Evolutionary conservation across 1,140 invertebrate species (phyloP).

Genomic region (Leptestheria dahalacensis): DNA sequence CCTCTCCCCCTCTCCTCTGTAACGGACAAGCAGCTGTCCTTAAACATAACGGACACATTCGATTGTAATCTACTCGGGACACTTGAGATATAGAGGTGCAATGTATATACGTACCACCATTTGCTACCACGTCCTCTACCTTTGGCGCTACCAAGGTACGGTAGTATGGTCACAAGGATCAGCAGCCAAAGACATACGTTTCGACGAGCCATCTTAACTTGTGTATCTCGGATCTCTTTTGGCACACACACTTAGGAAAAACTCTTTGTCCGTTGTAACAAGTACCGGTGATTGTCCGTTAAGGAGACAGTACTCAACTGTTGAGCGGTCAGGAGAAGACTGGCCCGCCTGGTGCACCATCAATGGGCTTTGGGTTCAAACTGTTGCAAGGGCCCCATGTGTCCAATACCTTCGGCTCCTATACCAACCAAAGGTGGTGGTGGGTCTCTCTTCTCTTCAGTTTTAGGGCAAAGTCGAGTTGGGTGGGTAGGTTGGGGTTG

Average conservation of each 20-base stretch:
- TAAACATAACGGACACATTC: no score
- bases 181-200: conserved; percentile 14
- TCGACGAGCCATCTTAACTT: conserved; percentile 4
- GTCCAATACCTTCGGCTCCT: no score
- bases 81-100: not conserved
- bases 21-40: no score
- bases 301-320: conserved; percentile 6
- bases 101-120: conserved; percentile 27
- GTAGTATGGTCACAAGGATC: conserved; percentile 20
- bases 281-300: not conserved
- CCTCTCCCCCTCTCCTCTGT: no score
- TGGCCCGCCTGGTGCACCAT: not conserved
- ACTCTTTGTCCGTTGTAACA: not conserved
- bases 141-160: conserved; percentile 20
- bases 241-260: not conserved
- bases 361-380: not conserved
- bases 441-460: no score
- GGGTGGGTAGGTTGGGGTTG: no score
- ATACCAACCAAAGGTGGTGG: no score
- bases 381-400: not conserved
- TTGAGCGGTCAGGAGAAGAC: conserved; percentile 12
- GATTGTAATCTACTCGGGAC: not conserved
- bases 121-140: conserved; percentile 26
- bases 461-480: no score
- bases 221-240: not conserved